Evolutionary conservation across 2,888 invertebrate genomes (phyloP).

Genomic region (Cheilosia scutellata): DNA sequence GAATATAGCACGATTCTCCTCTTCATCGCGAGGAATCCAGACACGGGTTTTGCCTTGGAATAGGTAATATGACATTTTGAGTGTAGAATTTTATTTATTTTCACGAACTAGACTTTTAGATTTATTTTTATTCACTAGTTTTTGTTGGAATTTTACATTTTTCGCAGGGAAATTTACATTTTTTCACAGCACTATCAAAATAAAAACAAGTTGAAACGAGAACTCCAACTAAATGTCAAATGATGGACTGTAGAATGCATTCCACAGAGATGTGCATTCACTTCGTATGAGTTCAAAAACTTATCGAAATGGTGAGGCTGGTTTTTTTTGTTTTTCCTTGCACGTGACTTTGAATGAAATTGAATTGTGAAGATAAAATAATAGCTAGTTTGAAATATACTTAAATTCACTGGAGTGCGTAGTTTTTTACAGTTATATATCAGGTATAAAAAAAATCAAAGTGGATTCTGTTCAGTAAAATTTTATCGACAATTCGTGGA

Average conservation of each 20-base stretch:
- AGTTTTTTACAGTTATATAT: too few species aligned
- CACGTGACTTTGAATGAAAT: too few species aligned
- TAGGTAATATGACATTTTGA: slow-evolving; percentile 78
- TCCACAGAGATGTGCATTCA: slow-evolving; percentile 11
- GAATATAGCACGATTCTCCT: slow-evolving; percentile 77
- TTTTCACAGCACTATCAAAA: background rate
- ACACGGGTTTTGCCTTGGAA: slow-evolving; percentile 77
- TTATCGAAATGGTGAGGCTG: background rate
- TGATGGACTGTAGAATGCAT: slow-evolving; percentile 7
- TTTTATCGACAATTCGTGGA: background rate
- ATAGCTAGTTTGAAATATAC: too few species aligned
- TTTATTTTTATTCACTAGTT: background rate
- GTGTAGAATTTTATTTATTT: background rate
- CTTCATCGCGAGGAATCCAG: slow-evolving; percentile 77
- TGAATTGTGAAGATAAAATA: too few species aligned
- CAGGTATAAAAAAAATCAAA: too few species aligned
- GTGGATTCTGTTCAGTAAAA: background rate
- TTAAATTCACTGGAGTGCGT: too few species aligned
- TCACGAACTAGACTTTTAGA: background rate
- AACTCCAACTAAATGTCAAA: slow-evolving; percentile 7
- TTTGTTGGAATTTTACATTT: background rate
- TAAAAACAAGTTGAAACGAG: background rate
- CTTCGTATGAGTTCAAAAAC: too few species aligned
- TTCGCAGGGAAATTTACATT: background rate
- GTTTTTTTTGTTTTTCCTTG: background rate